Conservation (phyloP, 2,888 invertebrate genomes). For the Microplitis manilae region DNA sequence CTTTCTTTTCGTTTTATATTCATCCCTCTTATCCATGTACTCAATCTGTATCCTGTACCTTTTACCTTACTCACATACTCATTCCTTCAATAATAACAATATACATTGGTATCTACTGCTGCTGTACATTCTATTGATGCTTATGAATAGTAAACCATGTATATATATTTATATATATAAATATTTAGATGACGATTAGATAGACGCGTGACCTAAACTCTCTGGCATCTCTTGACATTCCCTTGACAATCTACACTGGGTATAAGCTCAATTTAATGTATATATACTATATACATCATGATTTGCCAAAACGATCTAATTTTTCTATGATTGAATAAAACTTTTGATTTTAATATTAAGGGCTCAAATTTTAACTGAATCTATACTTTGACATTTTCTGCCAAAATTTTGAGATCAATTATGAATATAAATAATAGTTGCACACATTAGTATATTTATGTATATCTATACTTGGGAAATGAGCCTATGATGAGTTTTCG, state of each 20-base stretch:
- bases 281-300: background rate
- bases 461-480: background rate
- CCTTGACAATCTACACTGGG: background rate
- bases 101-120: background rate
- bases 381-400: too few species aligned
- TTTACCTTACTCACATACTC: constrained; percentile 4
- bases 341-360: too few species aligned
- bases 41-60: background rate
- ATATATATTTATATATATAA: background rate
- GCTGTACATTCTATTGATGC: background rate
- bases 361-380: too few species aligned
- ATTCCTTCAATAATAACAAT: background rate
- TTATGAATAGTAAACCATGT: background rate
- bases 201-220: background rate
- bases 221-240: background rate
- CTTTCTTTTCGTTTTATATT: constrained; percentile 18
- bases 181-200: background rate
- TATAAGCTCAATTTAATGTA: background rate
- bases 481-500: background rate
- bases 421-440: too few species aligned
- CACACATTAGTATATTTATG: too few species aligned
- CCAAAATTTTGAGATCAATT: too few species aligned
- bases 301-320: too few species aligned
- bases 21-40: constrained; percentile 5
- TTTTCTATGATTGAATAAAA: too few species aligned